Percentiles rank a stretch among this genome's conserved stretches.
These are phyloP conservation scores for Clivina fossor DNA, from an alignment of 2,888 invertebrate genomes.

Conservation along the genomic window DNA sequence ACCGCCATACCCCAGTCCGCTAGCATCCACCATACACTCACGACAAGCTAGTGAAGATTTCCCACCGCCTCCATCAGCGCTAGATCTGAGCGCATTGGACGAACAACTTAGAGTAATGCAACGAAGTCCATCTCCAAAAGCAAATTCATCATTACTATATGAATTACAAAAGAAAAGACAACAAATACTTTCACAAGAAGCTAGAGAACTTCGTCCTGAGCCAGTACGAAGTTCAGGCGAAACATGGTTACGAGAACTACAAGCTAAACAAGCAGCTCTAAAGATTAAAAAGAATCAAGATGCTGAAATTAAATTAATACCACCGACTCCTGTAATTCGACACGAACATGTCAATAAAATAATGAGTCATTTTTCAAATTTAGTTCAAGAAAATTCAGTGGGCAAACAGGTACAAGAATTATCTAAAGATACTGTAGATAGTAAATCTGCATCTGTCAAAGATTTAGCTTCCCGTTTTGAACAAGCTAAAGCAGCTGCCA, in stretches of 20 bases:
- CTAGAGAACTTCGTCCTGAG: slow-evolving; percentile 50
- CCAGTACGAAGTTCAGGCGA: slow-evolving; percentile 54
- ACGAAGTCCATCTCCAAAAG: slow-evolving; percentile 49
- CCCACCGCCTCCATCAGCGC: slow-evolving; percentile 82
- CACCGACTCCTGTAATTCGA: slow-evolving; percentile 36
- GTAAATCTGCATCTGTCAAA: slow-evolving; percentile 62
- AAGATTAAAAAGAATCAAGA: slow-evolving; percentile 57
- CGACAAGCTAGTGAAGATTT: slow-evolving; percentile 87
- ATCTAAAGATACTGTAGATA: slow-evolving; percentile 41
- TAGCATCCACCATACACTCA: slow-evolving; percentile 76
- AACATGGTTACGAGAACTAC: slow-evolving; percentile 76
- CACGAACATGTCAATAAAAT: slow-evolving; percentile 27
- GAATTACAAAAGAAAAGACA: slow-evolving; percentile 67
- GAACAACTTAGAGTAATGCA: slow-evolving; percentile 56
- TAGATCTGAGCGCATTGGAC: slow-evolving; percentile 67
- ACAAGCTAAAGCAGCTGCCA: slow-evolving; percentile 51
- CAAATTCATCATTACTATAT: slow-evolving; percentile 53
- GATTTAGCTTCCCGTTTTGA: slow-evolving; percentile 85
- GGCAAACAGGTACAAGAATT: slow-evolving; percentile 20
- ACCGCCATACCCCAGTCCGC: slow-evolving; percentile 81
- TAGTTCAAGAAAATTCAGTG: slow-evolving; percentile 13
- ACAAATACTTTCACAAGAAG: slow-evolving; percentile 58
- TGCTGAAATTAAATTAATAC: slow-evolving; percentile 54
- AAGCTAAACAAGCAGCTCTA: slow-evolving; percentile 74
- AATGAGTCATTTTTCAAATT: slow-evolving; percentile 23